Base-by-base conservation (phyloP, 2,888 invertebrate species). In the Folsomia manolachei region DNA sequence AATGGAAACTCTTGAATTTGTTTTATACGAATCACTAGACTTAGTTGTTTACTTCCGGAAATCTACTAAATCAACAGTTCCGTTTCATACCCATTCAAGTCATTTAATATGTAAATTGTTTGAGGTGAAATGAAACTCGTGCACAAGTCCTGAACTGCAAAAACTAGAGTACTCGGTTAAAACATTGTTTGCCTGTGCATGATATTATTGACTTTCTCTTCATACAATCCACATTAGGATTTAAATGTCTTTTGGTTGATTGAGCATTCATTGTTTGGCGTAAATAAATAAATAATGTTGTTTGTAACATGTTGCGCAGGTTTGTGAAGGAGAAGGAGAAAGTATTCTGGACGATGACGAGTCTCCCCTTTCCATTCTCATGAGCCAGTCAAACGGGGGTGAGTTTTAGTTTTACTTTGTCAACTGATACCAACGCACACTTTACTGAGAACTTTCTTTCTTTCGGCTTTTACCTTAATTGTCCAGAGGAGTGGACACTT, bases 311-410 rank as follows among this genome's bases (percentile, higher is more conserved):
- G 56, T 75, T 76, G 77, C 74, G 77, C 76, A 80, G 80, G 80
- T 80, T 66, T 78, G 78, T 23, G 79, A 80, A 64, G 80, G 80
- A 21, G 80, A 80, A 76, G 76, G 91, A 21, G 97, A 98, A 85
- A 94, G 95, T 84, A 92, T 97, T 81, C 87, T 99, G 80, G 95
- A 97, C 84, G 97, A 97, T 83, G 95, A 97, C 85, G 98, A 99
- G 85, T 97, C 97, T 85, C 98, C 98, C 61, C 87, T 97, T 77
- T 93, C 95, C 67, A 95, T 96, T 83, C 88, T 94, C 76, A 93
- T 95, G 92, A 94, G 93, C 85, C 92, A 94, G 84, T 90, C 91
- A 77, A 77, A 75, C 39, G 72, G 90, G 84, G 94, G 94, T 95
- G 85, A 91, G 91, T 75, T 70, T 69, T 14, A 39, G 39, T 39